A percentile compares a stretch with the other conserved stretches of the same genome.
These are phyloP conservation scores for Chromoteleia sp. DNA, from an alignment of 2,888 invertebrate species.

Conservation along the genomic window DNA sequence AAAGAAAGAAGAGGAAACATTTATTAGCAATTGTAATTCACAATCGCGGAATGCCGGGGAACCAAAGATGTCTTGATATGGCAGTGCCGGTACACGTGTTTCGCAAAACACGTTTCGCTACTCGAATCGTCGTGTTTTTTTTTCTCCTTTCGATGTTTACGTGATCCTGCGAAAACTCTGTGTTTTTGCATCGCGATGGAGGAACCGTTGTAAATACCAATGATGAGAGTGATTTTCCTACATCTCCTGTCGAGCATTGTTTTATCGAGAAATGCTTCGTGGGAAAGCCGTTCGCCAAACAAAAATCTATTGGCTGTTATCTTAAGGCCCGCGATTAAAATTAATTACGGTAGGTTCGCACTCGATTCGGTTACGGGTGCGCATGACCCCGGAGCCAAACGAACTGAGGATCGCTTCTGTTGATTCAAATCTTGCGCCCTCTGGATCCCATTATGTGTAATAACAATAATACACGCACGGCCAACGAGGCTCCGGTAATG, in stretches of 20 bases:
- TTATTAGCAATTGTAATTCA: conserved; percentile 81
- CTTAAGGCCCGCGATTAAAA: conserved; percentile 21
- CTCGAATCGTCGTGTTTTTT: conserved; percentile 49
- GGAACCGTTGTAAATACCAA: conserved; percentile 30
- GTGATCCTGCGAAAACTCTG: conserved; percentile 34
- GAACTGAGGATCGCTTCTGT: conserved; percentile 31
- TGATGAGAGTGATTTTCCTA: conserved; percentile 69
- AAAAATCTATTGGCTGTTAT: conserved; percentile 6
- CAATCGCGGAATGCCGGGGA: conserved; percentile 78
- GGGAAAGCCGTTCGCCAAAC: conserved; percentile 65
- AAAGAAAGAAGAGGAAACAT: conserved; percentile 70
- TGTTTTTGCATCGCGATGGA: conserved; percentile 30
- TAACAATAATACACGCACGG: conserved; percentile 77
- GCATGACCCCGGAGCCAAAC: conserved; percentile 21
- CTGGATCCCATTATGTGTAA: conserved; percentile 75
- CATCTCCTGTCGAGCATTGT: conserved; percentile 29
- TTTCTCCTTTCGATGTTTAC: conserved; percentile 30
- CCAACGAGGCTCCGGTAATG: conserved; percentile 80
- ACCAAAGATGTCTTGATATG: conserved; percentile 77
- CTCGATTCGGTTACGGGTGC: conserved; percentile 10
- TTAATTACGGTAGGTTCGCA: conserved; percentile 39
- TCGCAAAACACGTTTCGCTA: conserved; percentile 74
- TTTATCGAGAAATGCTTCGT: conserved; percentile 41
- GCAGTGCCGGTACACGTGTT: conserved; percentile 77
- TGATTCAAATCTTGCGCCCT: conserved; percentile 63